Conservation (phyloP, 2,797 vertebrate species). For the Sebastes elongatus region DNA sequence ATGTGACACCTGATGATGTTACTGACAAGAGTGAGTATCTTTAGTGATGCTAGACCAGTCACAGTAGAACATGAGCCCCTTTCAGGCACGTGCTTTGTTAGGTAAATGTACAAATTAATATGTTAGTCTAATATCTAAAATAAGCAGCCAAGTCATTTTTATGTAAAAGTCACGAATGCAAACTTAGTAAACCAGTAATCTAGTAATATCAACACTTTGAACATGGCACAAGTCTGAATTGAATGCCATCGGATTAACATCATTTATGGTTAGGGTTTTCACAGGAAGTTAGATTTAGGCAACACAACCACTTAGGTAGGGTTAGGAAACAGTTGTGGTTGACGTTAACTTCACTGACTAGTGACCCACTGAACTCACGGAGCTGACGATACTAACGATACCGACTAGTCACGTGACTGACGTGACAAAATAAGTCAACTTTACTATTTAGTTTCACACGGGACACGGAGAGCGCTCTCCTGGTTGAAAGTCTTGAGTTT, state of each 20-base stretch:
- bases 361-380: too few relatives aligned
- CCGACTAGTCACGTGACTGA: too few relatives aligned
- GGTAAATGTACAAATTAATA: background rate
- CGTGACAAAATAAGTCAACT: too few relatives aligned
- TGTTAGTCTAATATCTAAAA: background rate
- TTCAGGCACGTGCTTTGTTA: background rate
- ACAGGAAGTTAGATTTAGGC: too few relatives aligned
- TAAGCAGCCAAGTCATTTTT: background rate
- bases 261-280: too few relatives aligned
- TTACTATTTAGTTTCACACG: too few relatives aligned
- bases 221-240: background rate
- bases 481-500: too few relatives aligned
- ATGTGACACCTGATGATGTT: background rate
- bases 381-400: too few relatives aligned
- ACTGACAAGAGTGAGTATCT: background rate
- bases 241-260: background rate
- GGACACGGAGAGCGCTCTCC: too few relatives aligned
- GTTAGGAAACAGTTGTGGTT: too few relatives aligned
- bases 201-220: background rate
- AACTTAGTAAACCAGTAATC: background rate
- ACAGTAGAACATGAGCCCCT: background rate
- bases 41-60: background rate
- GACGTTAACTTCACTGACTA: too few relatives aligned
- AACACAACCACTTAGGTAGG: too few relatives aligned
- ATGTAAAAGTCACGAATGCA: background rate